These are phyloP conservation scores for Promerops cafer DNA, from an alignment of 2,113 vertebrate species.

Conservation along the genomic window DNA sequence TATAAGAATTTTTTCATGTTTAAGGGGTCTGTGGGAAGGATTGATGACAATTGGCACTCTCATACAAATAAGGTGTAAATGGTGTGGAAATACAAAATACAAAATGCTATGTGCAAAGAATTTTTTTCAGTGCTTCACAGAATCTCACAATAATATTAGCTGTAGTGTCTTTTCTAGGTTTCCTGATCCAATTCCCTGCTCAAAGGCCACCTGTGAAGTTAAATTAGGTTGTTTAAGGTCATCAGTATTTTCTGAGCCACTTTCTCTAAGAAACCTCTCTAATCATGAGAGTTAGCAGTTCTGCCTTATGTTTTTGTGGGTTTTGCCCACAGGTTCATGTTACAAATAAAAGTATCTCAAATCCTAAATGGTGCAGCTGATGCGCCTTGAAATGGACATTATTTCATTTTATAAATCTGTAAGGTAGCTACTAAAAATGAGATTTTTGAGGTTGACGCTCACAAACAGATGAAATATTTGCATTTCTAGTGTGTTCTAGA, in stretches of 20 bases:
- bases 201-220: not conserved
- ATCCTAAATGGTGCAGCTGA: not conserved
- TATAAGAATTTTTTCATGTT: not conserved
- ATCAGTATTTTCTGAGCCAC: not conserved
- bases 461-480: not conserved
- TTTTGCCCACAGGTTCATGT: fast-evolving
- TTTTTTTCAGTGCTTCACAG: not conserved
- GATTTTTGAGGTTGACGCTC: not conserved
- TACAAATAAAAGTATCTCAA: not conserved
- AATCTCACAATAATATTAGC: not conserved
- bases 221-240: not conserved
- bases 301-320: not conserved
- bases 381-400: not conserved
- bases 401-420: not conserved
- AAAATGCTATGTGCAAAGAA: not conserved
- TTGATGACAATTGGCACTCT: not conserved
- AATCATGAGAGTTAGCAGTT: not conserved
- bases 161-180: not conserved
- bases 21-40: not conserved
- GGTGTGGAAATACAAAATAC: not conserved
- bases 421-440: not conserved
- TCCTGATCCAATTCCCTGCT: not conserved
- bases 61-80: not conserved
- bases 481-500: not conserved
- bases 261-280: not conserved